phyloP scores from a whole-genome alignment of 1,140 invertebrate species.

The Nymphalis io region DNA sequence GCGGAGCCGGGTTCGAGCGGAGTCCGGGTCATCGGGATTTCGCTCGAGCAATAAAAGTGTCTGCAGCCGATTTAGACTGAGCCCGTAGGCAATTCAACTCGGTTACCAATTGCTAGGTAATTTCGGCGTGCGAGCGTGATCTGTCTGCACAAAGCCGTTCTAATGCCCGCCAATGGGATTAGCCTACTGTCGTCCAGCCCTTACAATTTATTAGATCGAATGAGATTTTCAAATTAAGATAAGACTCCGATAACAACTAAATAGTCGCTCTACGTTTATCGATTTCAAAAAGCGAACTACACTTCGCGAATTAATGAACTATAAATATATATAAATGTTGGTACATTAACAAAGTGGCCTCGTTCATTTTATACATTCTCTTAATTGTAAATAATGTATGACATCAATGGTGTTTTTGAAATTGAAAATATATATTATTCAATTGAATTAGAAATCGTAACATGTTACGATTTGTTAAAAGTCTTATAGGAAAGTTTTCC shows the following conservation, averaged over 20 bases:
- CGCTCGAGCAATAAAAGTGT: slow-evolving; percentile 80
- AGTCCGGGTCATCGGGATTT: slow-evolving; percentile 77
- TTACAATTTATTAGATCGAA: slow-evolving; percentile 76
- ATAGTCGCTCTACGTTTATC: background rate
- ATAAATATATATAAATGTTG: too few relatives aligned
- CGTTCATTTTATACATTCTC: too few relatives aligned
- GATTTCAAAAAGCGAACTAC: too few relatives aligned
- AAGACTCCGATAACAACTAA: background rate
- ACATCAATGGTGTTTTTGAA: too few relatives aligned
- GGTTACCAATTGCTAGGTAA: slow-evolving; percentile 79
- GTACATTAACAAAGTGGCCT: too few relatives aligned
- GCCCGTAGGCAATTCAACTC: slow-evolving; percentile 74
- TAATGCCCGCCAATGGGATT: slow-evolving; percentile 78
- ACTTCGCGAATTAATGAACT: too few relatives aligned
- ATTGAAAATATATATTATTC: too few relatives aligned
- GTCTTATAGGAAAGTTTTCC: too few relatives aligned
- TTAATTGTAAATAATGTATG: too few relatives aligned
- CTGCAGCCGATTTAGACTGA: slow-evolving; percentile 79
- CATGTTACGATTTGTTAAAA: too few relatives aligned
- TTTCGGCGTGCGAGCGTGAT: slow-evolving; percentile 74
- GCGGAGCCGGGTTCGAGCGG: slow-evolving; percentile 56
- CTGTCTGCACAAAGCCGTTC: slow-evolving; percentile 77
- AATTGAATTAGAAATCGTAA: too few relatives aligned
- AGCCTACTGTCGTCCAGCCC: slow-evolving; percentile 68
- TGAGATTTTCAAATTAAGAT: slow-evolving; percentile 65